Evolutionary conservation across 2,797 vertebrate genomes (phyloP).

Genomic region (Epinephelus awoara): DNA sequence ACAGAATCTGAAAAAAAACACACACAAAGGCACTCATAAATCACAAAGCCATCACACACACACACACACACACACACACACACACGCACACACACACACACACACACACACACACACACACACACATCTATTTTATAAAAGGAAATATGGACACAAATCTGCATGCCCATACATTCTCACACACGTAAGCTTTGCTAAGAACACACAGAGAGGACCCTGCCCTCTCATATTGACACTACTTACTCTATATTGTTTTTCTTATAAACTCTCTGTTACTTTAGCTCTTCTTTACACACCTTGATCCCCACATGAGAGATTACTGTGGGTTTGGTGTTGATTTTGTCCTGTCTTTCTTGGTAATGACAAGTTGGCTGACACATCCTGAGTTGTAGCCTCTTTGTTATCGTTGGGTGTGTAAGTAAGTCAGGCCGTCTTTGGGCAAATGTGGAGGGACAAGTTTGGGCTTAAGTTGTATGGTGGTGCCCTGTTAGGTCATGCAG

Average conservation of each 20-base stretch:
- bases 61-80: background rate
- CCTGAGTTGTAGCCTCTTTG: slow-evolving; percentile 60
- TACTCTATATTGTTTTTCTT: slow-evolving; percentile 53
- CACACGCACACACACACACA: too few species aligned
- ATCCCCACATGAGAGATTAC: slow-evolving; percentile 69
- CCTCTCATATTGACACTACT: slow-evolving; percentile 66
- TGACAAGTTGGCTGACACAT: slow-evolving; percentile 65
- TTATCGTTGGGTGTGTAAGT: slow-evolving; percentile 61
- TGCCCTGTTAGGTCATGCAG: background rate
- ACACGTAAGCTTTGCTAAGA: slow-evolving; percentile 35
- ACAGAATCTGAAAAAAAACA: background rate
- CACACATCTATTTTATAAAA: background rate
- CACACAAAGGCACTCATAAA: too few species aligned
- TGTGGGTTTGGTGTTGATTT: slow-evolving; percentile 63
- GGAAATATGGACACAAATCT: slow-evolving; percentile 2
- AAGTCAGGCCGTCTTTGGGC: slow-evolving; percentile 17
- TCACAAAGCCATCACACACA: too few species aligned
- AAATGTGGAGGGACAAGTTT: slow-evolving; percentile 60
- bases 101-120: too few species aligned
- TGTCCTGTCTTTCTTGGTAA: slow-evolving; percentile 38
- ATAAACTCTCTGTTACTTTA: slow-evolving; percentile 53
- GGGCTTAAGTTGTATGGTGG: slow-evolving; percentile 10
- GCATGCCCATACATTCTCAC: slow-evolving; percentile 9
- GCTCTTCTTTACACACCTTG: slow-evolving; percentile 62
- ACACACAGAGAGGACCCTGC: slow-evolving; percentile 61